These are phyloP conservation scores for Channa argus DNA, from an alignment of 2,113 vertebrate genomes.

Conservation along the genomic window DNA sequence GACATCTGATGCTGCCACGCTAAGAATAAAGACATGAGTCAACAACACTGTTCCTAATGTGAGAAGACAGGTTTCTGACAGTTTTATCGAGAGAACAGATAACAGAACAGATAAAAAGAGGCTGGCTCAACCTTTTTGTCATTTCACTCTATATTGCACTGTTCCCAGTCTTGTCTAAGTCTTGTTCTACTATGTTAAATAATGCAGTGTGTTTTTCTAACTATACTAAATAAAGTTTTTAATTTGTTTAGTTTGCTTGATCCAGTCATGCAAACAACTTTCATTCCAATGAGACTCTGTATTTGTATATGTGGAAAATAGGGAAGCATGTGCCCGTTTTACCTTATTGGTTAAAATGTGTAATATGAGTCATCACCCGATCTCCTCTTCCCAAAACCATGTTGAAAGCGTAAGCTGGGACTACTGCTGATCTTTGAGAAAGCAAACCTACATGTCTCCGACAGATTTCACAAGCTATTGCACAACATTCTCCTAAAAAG, in stretches of 20 bases:
- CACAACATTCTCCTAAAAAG: slow-evolving; percentile 53
- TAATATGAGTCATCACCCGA: slow-evolving; percentile 24
- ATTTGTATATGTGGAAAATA: background rate
- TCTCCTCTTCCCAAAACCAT: slow-evolving; percentile 18
- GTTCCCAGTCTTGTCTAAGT: background rate
- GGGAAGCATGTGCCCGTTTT: background rate
- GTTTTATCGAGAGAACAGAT: slow-evolving; percentile 28
- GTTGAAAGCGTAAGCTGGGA: background rate
- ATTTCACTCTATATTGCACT: background rate
- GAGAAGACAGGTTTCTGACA: slow-evolving; percentile 26
- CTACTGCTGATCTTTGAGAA: slow-evolving; percentile 41
- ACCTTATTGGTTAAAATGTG: slow-evolving; percentile 8
- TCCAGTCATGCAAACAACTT: background rate
- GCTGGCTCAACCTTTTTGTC: background rate
- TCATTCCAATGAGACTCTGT: background rate
- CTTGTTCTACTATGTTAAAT: background rate
- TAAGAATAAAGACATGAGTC: slow-evolving; percentile 69
- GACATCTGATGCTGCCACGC: slow-evolving; percentile 54
- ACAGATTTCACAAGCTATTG: slow-evolving; percentile 44
- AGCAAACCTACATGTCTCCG: slow-evolving; percentile 27
- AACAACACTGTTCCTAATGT: slow-evolving; percentile 47
- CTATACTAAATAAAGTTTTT: background rate
- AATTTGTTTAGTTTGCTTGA: background rate
- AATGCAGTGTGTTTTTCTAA: background rate
- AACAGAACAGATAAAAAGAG: background rate